These are phyloP conservation scores for Chaenogobius annularis DNA, from an alignment of 2,113 vertebrate genomes.

Conservation along the genomic window DNA sequence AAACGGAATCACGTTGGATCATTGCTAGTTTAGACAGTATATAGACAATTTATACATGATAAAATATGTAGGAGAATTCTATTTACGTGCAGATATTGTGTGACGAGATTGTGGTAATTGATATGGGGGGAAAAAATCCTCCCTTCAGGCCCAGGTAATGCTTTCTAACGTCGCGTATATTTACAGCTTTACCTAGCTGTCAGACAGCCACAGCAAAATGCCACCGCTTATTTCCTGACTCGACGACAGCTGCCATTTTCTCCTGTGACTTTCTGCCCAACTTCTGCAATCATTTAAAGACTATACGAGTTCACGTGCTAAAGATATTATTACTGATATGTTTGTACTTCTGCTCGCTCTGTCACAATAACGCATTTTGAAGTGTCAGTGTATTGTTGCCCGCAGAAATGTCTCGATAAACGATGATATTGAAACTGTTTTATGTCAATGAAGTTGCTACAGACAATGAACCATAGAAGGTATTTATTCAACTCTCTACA, in stretches of 20 bases:
- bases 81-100: too few species aligned
- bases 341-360: too few species aligned
- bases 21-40: too few species aligned
- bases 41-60: too few species aligned
- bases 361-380: too few species aligned
- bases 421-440: too few species aligned
- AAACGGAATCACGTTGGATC: too few species aligned
- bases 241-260: not conserved
- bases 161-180: conserved; percentile 1
- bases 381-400: too few species aligned
- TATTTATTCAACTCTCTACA: too few species aligned
- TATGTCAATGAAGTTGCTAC: too few species aligned
- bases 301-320: not conserved
- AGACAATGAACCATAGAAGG: too few species aligned
- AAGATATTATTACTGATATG: not conserved
- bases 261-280: not conserved
- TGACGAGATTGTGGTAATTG: not conserved
- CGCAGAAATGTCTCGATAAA: too few species aligned
- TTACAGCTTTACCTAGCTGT: not conserved
- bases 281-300: not conserved
- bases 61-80: not conserved
- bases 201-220: not conserved
- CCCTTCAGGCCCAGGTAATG: not conserved
- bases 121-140: not conserved
- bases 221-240: not conserved